Conservation (phyloP, 2,797 vertebrate genomes). For the Fundulus diaphanus region DNA sequence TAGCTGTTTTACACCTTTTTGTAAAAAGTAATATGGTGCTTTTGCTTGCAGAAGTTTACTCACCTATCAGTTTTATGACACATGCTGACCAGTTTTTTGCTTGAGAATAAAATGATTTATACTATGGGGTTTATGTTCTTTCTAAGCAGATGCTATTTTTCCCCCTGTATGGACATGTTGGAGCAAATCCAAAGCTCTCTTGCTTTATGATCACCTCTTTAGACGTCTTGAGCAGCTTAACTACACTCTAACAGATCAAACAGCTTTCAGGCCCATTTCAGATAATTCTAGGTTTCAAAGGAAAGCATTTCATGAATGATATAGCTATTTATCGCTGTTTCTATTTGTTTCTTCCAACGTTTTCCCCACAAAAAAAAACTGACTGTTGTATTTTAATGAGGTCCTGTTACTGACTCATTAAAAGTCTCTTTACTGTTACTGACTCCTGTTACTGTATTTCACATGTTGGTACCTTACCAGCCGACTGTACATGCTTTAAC, state of each 20-base stretch:
- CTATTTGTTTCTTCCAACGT: background rate
- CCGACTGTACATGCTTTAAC: background rate
- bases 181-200: conserved; percentile 18
- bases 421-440: too few species aligned
- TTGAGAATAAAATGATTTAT: conserved; percentile 38
- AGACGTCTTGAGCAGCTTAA: background rate
- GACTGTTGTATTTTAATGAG: background rate
- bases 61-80: conserved; percentile 9
- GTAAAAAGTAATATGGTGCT: background rate
- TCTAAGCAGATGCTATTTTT: conserved; percentile 27
- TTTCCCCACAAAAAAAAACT: background rate
- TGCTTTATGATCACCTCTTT: background rate
- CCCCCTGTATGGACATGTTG: background rate
- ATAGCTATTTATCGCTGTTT: background rate
- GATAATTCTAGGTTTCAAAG: background rate
- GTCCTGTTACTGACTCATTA: too few species aligned
- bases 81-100: conserved; percentile 4
- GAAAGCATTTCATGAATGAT: background rate
- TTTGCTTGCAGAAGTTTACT: background rate
- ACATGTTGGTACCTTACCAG: conserved; percentile 26
- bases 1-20: conserved; percentile 1
- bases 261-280: background rate
- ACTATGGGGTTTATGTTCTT: conserved; percentile 13
- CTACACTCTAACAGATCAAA: conserved; percentile 15
- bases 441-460: background rate